phyloP scores from a whole-genome alignment of 2,888 invertebrate species.

The Tribolium freemani region DNA sequence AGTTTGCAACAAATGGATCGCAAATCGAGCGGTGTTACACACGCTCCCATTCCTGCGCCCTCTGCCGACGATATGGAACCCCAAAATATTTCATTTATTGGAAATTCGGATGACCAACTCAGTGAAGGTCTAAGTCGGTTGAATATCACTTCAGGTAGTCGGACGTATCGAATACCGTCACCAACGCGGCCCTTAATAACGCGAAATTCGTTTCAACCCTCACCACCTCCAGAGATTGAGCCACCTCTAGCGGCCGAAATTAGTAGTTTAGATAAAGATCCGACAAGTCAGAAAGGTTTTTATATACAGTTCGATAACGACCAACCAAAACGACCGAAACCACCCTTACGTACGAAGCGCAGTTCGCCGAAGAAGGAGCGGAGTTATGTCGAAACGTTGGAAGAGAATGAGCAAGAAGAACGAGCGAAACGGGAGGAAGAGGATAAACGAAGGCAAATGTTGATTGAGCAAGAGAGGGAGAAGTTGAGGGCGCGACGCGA shows the following conservation, averaged over 20 bases:
- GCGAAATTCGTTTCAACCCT: conserved; percentile 79
- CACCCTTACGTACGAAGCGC: conserved; percentile 83
- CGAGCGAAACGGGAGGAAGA: conserved; percentile 67
- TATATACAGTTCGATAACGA: conserved; percentile 95
- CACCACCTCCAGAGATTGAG: conserved; percentile 46
- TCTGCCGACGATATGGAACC: conserved; percentile 92
- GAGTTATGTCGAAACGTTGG: conserved; percentile 58
- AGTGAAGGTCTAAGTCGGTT: conserved; percentile 77
- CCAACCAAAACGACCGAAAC: conserved; percentile 90
- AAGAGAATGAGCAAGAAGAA: conserved; percentile 62
- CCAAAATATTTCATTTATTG: conserved; percentile 93
- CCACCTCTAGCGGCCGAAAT: conserved; percentile 59
- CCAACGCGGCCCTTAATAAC: conserved; percentile 83
- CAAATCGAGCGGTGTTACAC: conserved; percentile 64
- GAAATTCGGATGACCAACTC: conserved; percentile 74
- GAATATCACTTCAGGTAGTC: conserved; percentile 88
- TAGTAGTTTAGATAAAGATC: conserved; percentile 70
- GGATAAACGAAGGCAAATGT: conserved; percentile 63
- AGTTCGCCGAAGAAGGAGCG: conserved; percentile 84
- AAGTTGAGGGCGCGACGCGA: conserved; percentile 65
- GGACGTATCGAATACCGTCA: conserved; percentile 91
- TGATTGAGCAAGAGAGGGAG: conserved; percentile 65
- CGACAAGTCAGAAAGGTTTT: conserved; percentile 83
- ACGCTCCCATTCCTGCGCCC: conserved; percentile 76
- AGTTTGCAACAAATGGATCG: conserved; percentile 70